These are phyloP conservation scores for Sminthopsis crassicaudata DNA, from an alignment of 2,113 vertebrate genomes.

Conservation along the genomic window DNA sequence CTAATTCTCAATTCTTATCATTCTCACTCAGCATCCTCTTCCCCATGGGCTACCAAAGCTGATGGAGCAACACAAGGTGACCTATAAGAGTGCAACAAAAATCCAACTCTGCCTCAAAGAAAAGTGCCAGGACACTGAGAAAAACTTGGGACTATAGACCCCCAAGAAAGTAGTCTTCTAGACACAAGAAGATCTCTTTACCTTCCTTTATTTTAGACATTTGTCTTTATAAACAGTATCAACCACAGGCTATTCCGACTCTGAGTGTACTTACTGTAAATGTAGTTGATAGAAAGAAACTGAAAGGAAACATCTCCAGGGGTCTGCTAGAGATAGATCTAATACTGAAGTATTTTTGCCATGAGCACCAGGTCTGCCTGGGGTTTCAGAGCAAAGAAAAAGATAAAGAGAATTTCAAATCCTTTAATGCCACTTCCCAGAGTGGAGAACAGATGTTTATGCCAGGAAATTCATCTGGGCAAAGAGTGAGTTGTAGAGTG, in stretches of 20 bases:
- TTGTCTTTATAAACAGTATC: background rate
- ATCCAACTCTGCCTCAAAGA: background rate
- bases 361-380: background rate
- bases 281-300: background rate
- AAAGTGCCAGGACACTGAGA: background rate
- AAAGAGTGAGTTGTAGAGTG: background rate
- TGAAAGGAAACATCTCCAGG: background rate
- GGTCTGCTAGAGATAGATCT: background rate
- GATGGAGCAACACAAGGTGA: background rate
- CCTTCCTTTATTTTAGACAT: background rate
- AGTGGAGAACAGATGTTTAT: background rate
- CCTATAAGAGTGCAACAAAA: background rate
- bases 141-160: background rate
- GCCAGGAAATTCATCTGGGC: background rate
- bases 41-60: background rate
- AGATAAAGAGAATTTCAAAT: background rate
- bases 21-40: background rate
- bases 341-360: background rate
- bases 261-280: background rate
- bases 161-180: background rate
- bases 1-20: background rate
- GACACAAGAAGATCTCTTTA: background rate
- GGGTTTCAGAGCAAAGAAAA: background rate
- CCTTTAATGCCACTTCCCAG: background rate
- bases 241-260: background rate